Base-by-base conservation (phyloP, 2,797 vertebrate genomes). In the Peromyscus nudipes region DNA sequence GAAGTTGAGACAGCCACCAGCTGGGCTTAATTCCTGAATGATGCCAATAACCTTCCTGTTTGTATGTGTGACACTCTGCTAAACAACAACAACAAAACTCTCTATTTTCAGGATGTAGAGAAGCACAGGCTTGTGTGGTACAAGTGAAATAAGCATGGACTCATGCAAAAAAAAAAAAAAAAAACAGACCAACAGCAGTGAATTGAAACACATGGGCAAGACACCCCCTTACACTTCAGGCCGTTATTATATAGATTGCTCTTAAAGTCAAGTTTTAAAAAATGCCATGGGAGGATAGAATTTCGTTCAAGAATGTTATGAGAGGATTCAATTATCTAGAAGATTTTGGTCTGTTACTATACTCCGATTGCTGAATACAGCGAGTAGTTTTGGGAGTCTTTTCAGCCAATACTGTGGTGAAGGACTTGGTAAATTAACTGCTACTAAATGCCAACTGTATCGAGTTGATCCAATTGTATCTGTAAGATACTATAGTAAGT, bases 391-490 rank as follows among this genome's bases (percentile, higher is more conserved):
- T 16, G 37, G 43, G 82, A 64, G 12, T 29, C 76, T 91, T 92
- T 93, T 40, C 57, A 79, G 73, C 43, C 69, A 95, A 40, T 46
- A 52, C 81, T 80, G 25, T 95, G 94, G 96, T 94, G 29, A 95
- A 96, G 69, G 43, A 91, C 25, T 92, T 80, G 87, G 65, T 87
- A 97, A 96, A 97, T 93, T 97, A 98, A 92, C 92, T 75, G 52
- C 79, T 97, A 97, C 65, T 93, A 97, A 85, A 94, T 95, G 95
- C 76, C 95, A 85, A 95, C 43, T 49, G 60, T 37, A 88, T 93
- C 27, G 10, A 91, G 94, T 88, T 97, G 64, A 89, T 43, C 62
- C 77, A 55, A 73, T 80, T 86, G 81, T 27, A 83, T 93, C 84
- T 91, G 3, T 77, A 88, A 88, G 77, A 89, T 52, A 91, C 82